phyloP scores from a whole-genome alignment of 2,888 invertebrate genomes.

The Osmoderma eremita region DNA sequence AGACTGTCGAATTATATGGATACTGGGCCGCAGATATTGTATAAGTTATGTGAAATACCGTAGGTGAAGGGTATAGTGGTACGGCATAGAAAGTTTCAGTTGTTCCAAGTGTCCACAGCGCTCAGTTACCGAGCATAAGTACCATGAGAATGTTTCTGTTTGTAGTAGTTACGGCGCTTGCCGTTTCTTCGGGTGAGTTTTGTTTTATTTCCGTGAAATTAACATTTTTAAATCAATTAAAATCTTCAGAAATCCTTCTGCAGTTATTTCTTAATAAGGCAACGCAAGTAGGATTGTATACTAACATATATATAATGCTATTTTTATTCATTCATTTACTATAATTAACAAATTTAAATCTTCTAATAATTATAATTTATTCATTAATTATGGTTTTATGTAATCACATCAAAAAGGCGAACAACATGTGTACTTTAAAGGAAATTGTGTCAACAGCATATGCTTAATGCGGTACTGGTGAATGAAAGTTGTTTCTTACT shows the following conservation, averaged over 20 bases:
- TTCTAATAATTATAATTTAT: too few species aligned
- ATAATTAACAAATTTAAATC: too few species aligned
- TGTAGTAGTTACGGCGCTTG: conserved; percentile 53
- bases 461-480: not conserved
- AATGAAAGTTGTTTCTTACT: conserved; percentile 48
- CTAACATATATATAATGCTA: too few species aligned
- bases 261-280: too few species aligned
- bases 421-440: conserved; percentile 4
- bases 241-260: too few species aligned
- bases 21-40: conserved; percentile 34
- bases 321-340: too few species aligned
- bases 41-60: conserved; percentile 50
- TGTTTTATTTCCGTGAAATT: conserved; percentile 13
- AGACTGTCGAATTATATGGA: conserved; percentile 20
- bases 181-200: conserved; percentile 51
- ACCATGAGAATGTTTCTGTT: conserved; percentile 59
- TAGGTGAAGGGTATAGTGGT: conserved; percentile 54
- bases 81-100: conserved; percentile 57
- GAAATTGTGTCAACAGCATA: conserved; percentile 9
- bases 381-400: too few species aligned
- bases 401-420: not conserved
- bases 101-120: conserved; percentile 50
- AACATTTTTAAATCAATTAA: not conserved
- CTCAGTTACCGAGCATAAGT: conserved; percentile 60
- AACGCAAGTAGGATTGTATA: too few species aligned